phyloP scores from a whole-genome alignment of 2,113 vertebrate species.

The Gopherus flavomarginatus region DNA sequence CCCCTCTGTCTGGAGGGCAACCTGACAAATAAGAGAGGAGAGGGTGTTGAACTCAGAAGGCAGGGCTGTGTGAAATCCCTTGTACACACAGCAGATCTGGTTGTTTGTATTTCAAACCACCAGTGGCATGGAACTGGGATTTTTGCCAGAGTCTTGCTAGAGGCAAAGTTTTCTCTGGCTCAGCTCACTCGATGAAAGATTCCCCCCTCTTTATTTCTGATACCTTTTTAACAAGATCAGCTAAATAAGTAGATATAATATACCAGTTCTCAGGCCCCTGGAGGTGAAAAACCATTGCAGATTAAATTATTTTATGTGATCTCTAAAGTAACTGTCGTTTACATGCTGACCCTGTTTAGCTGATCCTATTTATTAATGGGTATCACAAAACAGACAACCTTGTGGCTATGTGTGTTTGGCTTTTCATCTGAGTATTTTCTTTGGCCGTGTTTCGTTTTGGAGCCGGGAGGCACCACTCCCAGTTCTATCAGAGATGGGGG shows the following conservation, averaged over 20 bases:
- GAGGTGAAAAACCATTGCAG: slow-evolving; percentile 56
- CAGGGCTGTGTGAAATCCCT: neutral
- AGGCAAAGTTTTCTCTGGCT: slow-evolving; percentile 70
- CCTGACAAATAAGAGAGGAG: neutral
- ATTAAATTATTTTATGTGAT: slow-evolving; percentile 37
- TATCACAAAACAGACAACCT: neutral
- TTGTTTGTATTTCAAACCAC: slow-evolving; percentile 54
- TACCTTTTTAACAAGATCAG: slow-evolving; percentile 70
- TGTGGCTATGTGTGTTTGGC: neutral
- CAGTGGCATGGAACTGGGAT: slow-evolving; percentile 43
- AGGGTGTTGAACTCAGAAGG: neutral
- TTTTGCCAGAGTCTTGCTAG: slow-evolving; percentile 67
- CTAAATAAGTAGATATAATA: slow-evolving; percentile 41
- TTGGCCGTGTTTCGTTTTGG: fast-evolving
- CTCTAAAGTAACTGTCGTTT: slow-evolving; percentile 61
- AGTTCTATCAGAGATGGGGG: neutral
- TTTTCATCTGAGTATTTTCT: neutral
- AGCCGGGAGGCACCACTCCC: neutral
- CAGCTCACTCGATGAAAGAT: neutral
- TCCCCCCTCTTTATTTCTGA: slow-evolving; percentile 35
- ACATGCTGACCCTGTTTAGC: slow-evolving; percentile 44
- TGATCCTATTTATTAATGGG: slow-evolving; percentile 50
- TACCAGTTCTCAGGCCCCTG: slow-evolving; percentile 8
- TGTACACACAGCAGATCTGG: slow-evolving; percentile 3
- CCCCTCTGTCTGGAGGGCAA: neutral